Evolutionary conservation across 2,113 vertebrate genomes (phyloP).

Genomic region (Silurus glanis): DNA sequence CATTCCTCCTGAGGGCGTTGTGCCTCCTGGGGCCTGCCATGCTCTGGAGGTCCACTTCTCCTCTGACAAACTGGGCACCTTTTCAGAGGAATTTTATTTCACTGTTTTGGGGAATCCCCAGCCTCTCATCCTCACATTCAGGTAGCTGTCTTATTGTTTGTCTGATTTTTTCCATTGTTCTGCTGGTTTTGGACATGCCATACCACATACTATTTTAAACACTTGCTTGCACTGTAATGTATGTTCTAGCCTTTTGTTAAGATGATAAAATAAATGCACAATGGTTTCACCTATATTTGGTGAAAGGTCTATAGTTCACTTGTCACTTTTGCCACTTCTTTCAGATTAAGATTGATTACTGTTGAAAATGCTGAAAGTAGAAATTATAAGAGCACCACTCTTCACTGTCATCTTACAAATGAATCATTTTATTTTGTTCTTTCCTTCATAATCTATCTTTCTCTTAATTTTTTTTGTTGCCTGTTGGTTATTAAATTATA

Average conservation of each 20-base stretch:
- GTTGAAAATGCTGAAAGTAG: slow-evolving; percentile 37
- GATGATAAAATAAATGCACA: slow-evolving; percentile 33
- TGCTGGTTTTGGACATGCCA: not conserved
- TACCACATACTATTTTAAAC: slow-evolving; percentile 1
- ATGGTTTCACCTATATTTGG: slow-evolving; percentile 14
- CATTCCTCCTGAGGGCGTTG: slow-evolving; percentile 73
- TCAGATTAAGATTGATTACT: slow-evolving; percentile 49
- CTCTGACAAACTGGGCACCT: slow-evolving; percentile 72
- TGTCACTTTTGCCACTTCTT: slow-evolving; percentile 34
- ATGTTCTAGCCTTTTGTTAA: slow-evolving; percentile 28
- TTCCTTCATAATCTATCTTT: not conserved
- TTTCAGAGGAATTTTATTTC: slow-evolving; percentile 79
- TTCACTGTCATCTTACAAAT: slow-evolving; percentile 39
- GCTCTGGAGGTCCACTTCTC: slow-evolving; percentile 75
- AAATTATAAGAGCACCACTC: slow-evolving; percentile 19
- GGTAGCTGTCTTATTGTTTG: slow-evolving; percentile 61
- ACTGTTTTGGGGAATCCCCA: slow-evolving; percentile 68
- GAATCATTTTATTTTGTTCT: not conserved
- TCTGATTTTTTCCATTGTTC: not conserved
- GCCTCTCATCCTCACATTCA: slow-evolving; percentile 73
- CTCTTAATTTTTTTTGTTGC: not conserved
- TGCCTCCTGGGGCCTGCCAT: slow-evolving; percentile 70
- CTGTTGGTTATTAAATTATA: not conserved
- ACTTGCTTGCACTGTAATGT: not conserved
- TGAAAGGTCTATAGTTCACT: slow-evolving; percentile 16